Evolutionary conservation across 2,888 invertebrate species (phyloP).

Genomic region (Aspidiotus rigidus): DNA sequence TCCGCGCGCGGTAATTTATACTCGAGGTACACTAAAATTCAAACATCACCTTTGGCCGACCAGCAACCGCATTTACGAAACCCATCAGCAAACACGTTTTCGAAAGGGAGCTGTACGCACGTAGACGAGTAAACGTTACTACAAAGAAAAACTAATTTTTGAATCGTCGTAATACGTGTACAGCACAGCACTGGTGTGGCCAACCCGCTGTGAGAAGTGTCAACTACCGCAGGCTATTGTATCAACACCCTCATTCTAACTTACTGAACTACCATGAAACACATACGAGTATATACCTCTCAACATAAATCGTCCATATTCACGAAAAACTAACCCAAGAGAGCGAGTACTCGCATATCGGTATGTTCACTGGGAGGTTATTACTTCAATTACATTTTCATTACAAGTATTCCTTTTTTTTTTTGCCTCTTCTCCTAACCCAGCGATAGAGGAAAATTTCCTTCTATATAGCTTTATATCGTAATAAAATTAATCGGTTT

Average conservation of each 20-base stretch:
- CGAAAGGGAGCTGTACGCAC: background rate
- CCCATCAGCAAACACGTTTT: background rate
- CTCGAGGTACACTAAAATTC: too few relatives aligned
- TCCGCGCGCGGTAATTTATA: too few relatives aligned
- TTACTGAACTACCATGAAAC: background rate
- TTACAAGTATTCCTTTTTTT: background rate
- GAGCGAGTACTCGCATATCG: background rate
- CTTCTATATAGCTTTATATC: background rate
- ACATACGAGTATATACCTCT: too few relatives aligned
- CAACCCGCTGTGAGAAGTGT: constrained; percentile 18
- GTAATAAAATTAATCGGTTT: constrained; percentile 6
- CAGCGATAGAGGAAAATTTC: background rate
- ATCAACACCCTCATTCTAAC: constrained; percentile 27
- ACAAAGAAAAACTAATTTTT: constrained; percentile 4
- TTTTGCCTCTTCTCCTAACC: background rate
- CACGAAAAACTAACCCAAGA: background rate
- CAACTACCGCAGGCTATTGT: constrained; percentile 30
- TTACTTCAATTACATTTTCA: background rate
- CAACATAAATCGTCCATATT: too few relatives aligned
- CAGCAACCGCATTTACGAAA: too few relatives aligned
- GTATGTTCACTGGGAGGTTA: background rate
- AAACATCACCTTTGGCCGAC: too few relatives aligned
- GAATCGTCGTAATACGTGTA: background rate
- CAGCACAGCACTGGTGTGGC: background rate
- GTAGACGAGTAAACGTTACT: background rate